A percentile compares a stretch with the other conserved stretches of the same genome.
Conservation (phyloP, 1,140 invertebrate species). For the Myzus persicae region DNA sequence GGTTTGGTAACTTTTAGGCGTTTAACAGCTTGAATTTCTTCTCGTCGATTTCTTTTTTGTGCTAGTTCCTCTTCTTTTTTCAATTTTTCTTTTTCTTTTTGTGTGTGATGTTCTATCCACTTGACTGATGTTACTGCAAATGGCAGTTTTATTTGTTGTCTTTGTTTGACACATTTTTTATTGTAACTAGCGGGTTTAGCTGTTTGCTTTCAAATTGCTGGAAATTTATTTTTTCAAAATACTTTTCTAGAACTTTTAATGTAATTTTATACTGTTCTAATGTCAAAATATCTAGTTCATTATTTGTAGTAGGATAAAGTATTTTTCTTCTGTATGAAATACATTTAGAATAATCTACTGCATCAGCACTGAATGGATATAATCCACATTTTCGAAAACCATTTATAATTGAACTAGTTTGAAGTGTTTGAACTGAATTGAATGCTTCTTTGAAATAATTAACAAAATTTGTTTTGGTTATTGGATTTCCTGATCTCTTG, state of each 20-base stretch:
- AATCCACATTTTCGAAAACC: not conserved
- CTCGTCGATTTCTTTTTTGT: not conserved
- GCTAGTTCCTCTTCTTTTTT: not conserved
- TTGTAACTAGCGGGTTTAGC: too few relatives aligned
- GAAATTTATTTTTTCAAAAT: too few relatives aligned
- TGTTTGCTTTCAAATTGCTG: too few relatives aligned
- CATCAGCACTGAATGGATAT: not conserved
- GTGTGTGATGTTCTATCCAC: not conserved
- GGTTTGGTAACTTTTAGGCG: not conserved
- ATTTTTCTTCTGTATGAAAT: not conserved
- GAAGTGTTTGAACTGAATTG: not conserved
- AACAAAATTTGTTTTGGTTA: not conserved
- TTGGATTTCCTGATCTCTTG: not conserved
- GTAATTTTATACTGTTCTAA: too few relatives aligned
- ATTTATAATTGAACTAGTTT: not conserved
- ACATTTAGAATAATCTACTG: not conserved
- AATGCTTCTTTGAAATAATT: not conserved
- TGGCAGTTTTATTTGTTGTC: not conserved
- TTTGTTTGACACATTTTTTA: not conserved
- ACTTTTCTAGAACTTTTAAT: too few relatives aligned
- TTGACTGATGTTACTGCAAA: not conserved
- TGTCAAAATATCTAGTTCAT: too few relatives aligned
- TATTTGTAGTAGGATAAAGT: not conserved
- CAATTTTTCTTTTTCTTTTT: not conserved
- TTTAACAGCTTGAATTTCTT: not conserved